Percentiles rank a stretch among this genome's conserved stretches.
These are phyloP conservation scores for Bolinopsis microptera DNA, from an alignment of 37 sponge, comb jelly and placozoan species.

Conservation along the genomic window DNA sequence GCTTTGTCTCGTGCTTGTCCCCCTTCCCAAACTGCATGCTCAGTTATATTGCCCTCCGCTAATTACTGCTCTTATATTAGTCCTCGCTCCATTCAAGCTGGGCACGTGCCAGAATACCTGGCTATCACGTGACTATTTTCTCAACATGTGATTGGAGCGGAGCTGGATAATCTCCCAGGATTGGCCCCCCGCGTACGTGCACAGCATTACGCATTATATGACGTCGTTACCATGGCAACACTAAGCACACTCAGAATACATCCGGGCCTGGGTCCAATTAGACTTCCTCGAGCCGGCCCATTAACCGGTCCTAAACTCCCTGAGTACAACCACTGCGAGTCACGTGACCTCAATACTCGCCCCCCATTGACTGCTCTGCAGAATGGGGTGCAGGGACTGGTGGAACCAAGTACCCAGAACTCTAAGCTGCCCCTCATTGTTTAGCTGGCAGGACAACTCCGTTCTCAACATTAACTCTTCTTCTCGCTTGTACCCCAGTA, in stretches of 20 bases:
- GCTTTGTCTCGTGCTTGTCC: neutral
- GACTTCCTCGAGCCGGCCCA: neutral
- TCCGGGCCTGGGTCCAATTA: neutral
- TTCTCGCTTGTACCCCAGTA: no score
- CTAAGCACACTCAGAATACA: neutral
- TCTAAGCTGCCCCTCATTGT: neutral
- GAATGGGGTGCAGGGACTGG: neutral
- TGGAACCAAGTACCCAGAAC: neutral
- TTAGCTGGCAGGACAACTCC: no score
- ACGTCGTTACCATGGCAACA: neutral
- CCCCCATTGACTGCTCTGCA: neutral
- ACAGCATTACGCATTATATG: neutral
- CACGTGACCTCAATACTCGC: neutral
- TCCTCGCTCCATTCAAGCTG: neutral
- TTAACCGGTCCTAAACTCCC: neutral
- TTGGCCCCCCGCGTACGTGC: neutral
- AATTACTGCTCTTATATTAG: neutral
- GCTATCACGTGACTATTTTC: neutral
- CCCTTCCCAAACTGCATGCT: neutral
- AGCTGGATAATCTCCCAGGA: neutral
- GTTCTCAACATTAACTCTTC: no score
- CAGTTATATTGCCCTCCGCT: neutral
- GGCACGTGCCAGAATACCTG: neutral
- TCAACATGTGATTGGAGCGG: neutral
- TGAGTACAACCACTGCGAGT: neutral